phyloP scores from a whole-genome alignment of 2,113 vertebrate species.

The Colinus virginianus region DNA sequence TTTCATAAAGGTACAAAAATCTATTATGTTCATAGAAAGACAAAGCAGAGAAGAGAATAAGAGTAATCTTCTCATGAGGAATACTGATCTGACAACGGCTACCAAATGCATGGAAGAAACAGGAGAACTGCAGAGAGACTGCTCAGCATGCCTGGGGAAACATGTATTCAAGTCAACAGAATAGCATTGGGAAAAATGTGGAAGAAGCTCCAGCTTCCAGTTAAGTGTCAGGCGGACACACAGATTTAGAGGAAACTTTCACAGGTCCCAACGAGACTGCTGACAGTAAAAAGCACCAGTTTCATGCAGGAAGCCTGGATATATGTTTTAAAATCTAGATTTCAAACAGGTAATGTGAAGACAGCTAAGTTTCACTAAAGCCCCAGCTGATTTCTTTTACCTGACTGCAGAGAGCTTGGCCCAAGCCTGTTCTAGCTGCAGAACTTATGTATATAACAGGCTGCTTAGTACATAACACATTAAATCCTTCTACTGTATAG shows the following conservation, averaged over 20 bases:
- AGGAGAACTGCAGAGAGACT: background rate
- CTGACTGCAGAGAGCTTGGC: constrained; percentile 94
- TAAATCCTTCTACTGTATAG: constrained; percentile 90
- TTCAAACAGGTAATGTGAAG: background rate
- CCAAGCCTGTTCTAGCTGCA: constrained; percentile 89
- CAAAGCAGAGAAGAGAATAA: background rate
- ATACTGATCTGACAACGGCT: background rate
- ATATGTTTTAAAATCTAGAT: background rate
- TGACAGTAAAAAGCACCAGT: background rate
- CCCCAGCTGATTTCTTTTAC: constrained; percentile 67
- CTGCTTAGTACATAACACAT: constrained; percentile 81
- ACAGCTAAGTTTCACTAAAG: background rate
- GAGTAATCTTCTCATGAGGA: background rate
- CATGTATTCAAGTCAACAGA: background rate
- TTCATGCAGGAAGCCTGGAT: background rate
- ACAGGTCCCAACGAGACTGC: background rate
- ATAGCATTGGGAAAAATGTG: background rate
- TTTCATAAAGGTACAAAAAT: background rate
- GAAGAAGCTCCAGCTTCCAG: background rate
- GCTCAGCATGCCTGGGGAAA: background rate
- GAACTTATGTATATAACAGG: constrained; percentile 95
- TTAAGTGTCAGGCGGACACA: background rate
- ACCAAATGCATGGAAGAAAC: background rate
- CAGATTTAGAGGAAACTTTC: background rate
- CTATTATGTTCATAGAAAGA: background rate